phyloP scores from a whole-genome alignment of 2,888 invertebrate species.

The Pseudococcus viburni region DNA sequence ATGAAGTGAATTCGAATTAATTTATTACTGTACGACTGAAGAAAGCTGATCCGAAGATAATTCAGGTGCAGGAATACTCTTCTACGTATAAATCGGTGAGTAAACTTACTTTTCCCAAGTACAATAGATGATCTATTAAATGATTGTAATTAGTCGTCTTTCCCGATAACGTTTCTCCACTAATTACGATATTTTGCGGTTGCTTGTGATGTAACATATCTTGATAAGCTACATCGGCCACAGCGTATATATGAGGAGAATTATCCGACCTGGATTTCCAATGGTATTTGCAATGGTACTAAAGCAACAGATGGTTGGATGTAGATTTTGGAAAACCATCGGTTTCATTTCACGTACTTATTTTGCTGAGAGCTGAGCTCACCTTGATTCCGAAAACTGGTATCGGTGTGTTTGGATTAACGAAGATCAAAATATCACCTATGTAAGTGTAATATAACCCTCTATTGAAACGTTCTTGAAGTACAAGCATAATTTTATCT shows the following conservation, averaged over 20 bases:
- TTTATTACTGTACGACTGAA: neutral
- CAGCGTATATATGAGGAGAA: slow-evolving; percentile 89
- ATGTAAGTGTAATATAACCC: slow-evolving; percentile 84
- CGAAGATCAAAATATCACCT: slow-evolving; percentile 83
- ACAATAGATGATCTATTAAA: slow-evolving; percentile 85
- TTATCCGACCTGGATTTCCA: slow-evolving; percentile 91
- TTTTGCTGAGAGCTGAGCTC: slow-evolving; percentile 68
- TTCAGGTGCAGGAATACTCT: neutral
- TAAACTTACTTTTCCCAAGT: slow-evolving; percentile 79
- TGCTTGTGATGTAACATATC: slow-evolving; percentile 90
- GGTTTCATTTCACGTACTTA: neutral
- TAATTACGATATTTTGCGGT: slow-evolving; percentile 88
- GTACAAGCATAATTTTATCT: slow-evolving; percentile 79
- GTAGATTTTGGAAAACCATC: neutral
- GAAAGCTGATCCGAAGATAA: neutral
- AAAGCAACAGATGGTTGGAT: slow-evolving; percentile 70
- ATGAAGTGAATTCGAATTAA: too few species aligned
- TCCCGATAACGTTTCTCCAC: slow-evolving; percentile 92
- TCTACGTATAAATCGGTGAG: neutral
- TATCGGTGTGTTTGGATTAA: slow-evolving; percentile 85
- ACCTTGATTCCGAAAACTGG: slow-evolving; percentile 83
- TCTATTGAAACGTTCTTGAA: slow-evolving; percentile 79
- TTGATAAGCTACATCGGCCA: slow-evolving; percentile 92
- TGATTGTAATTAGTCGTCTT: slow-evolving; percentile 89
- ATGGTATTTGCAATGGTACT: slow-evolving; percentile 86